Evolutionary conservation across 1,140 invertebrate genomes (phyloP), one percentile per base, ranked within the genome.

Genomic region (Probaryconus sp.): DNA sequence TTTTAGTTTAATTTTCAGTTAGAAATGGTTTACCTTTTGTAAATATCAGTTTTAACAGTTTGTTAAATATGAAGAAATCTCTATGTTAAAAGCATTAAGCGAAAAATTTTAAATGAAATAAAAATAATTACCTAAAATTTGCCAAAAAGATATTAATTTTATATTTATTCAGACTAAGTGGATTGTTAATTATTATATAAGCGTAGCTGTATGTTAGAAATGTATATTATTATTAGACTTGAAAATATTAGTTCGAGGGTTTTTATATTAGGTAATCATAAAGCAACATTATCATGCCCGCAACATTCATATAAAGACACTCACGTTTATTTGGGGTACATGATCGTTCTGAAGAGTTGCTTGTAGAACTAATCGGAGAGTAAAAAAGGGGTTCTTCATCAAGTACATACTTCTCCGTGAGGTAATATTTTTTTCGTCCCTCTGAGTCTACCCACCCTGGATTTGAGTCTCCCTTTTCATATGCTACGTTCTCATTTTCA

Each of bases 341-440:
- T 48, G 55, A 79, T 43, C 70, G 56, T 20, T 82, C 81, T 61
- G 83, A 77, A 5, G 79, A 80, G 37, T 78, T 53, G 47, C 79
- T 86, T 21, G 80, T 79, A 50, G 81, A 86, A 76, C 82, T 83
- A 64, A 83, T 78, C 13, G 83, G 79, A 18, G 83, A 82, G 70
- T 84, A 83, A 79, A 79, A 87, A 24, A 56, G 65, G 17, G 61
- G 28, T 10, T 86, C 83, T 21, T 43, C 64, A 47, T 85, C 83
- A 20, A 73, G 72, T 13, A 51, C 56, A 70, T 60, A 77, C 45
- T 72, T 81, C 42, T 65, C 77, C 4, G 76, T 16, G 11, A 78
- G 73, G 55, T 76, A 77, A 79, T 60, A 78, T 37, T 75, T 68
- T 43, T 55, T 33, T 51, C 42, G 24, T 60, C 56, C 56, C 31